Evolutionary conservation across 1,140 invertebrate species (phyloP).

Genomic region (Lepidostoma basale): DNA sequence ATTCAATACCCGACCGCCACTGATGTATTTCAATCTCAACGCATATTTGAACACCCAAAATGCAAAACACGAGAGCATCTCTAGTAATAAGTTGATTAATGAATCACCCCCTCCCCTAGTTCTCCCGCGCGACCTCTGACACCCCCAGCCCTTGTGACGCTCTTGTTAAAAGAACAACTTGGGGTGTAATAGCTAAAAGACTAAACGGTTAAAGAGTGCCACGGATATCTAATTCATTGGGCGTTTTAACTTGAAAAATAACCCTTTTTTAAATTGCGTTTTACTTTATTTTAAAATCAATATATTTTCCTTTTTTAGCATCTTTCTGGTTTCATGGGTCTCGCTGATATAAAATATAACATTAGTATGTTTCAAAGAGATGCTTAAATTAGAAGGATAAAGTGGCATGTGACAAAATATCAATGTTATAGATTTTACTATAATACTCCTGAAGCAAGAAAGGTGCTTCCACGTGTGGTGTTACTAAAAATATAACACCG

Average conservation of each 20-base stretch:
- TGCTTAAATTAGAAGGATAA: too few relatives aligned
- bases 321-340: too few relatives aligned
- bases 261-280: not conserved
- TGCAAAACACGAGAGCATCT: slow-evolving; percentile 42
- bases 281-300: not conserved
- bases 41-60: slow-evolving; percentile 43
- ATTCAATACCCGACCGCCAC: slow-evolving; percentile 28
- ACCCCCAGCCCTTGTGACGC: not conserved
- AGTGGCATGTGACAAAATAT: too few relatives aligned
- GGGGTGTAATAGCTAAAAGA: not conserved
- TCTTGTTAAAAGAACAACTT: slow-evolving; percentile 6
- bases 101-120: slow-evolving; percentile 26
- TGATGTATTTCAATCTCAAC: slow-evolving; percentile 40
- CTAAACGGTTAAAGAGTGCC: not conserved
- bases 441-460: too few relatives aligned
- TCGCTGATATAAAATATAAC: too few relatives aligned
- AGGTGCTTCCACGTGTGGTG: too few relatives aligned
- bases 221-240: not conserved
- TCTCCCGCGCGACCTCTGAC: not conserved
- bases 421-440: too few relatives aligned
- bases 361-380: too few relatives aligned
- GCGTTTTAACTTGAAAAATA: not conserved
- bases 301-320: not conserved
- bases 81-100: slow-evolving; percentile 46
- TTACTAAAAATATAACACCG: too few relatives aligned